Base-by-base conservation (phyloP, 2,888 invertebrate species). In the Ptilodon capucinus region DNA sequence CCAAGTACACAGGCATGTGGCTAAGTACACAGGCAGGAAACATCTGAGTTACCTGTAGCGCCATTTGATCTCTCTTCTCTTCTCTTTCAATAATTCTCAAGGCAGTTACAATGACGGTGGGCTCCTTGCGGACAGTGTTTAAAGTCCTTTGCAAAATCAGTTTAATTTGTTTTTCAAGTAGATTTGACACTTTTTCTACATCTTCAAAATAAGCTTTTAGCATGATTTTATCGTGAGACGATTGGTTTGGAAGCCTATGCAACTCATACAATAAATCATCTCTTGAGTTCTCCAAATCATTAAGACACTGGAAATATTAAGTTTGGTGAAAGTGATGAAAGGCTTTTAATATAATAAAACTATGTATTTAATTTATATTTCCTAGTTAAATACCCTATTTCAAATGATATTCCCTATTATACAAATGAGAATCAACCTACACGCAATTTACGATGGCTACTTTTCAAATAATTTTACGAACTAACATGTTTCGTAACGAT, bases 121-220 rank as follows among this genome's bases (percentile, higher is more conserved):
- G 98, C 74, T 98, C 97, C 79, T 98, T 97, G 17, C 98, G 92
- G 0, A 99, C 98, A 1, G 98, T 98, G 74, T 98, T 98, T 40
- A 99, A 87, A 1, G 98, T 97, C 50, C 99, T 92, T 51, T 96
- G 96, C 44, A 99, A 81, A 54, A 98, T 96, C 39, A 99, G 92
- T 77, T 96, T 95, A 39, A 99, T 93, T 78, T 99, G 98, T 74
- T 98, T 98, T 66, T 97, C 97, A 58, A 99, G 90, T 6, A 96
- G 91, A 57, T 95, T 95, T 0, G 98, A 98, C 1, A 99, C 93
- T 51, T 94, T 94, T 81, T 98, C 97, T 0, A 99, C 98, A 79
- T 99, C 98, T 62, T 96, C 96, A 86, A 99, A 99, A 84, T 99
- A 99, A 11, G 97, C 96, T 81, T 98, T 97, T 2, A 99, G 87